Evolutionary conservation across 30 jellyfish, hydroid and myxozoan species (phyloP).

Genomic region (Cassiopea xamachana): DNA sequence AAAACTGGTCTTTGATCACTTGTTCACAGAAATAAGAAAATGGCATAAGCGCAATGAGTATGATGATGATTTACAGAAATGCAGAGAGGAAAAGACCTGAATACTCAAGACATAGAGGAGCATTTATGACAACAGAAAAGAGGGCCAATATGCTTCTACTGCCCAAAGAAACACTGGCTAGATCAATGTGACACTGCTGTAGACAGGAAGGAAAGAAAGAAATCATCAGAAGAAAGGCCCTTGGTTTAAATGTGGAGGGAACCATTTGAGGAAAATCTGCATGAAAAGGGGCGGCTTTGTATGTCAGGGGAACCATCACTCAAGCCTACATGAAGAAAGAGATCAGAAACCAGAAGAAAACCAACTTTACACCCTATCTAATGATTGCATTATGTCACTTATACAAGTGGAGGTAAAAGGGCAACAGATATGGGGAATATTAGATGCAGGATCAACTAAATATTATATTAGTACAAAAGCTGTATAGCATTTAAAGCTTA

Average conservation of each 20-base stretch:
- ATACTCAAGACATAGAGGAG: neutral
- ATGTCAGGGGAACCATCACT: conserved; percentile 65
- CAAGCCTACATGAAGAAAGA: conserved; percentile 62
- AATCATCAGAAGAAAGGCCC: conserved; percentile 44
- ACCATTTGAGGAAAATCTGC: conserved; percentile 47
- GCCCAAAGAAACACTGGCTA: conserved; percentile 72
- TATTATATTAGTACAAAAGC: conserved; percentile 35
- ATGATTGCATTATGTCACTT: conserved; percentile 54
- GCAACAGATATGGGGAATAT: conserved; percentile 28
- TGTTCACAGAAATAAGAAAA: conserved; percentile 37
- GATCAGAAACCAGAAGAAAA: conserved; percentile 19
- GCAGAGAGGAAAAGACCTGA: conserved; percentile 1
- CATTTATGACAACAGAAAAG: conserved; percentile 25
- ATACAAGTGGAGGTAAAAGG: conserved; percentile 41
- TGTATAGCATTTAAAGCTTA: conserved; percentile 17
- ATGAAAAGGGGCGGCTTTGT: conserved; percentile 49
- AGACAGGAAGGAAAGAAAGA: conserved; percentile 40
- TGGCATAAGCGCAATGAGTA: conserved; percentile 36
- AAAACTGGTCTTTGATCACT: conserved; percentile 27
- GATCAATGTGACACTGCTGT: conserved; percentile 37
- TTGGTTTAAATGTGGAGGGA: conserved; percentile 56
- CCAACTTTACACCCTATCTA: conserved; percentile 22
- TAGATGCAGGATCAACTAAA: conserved; percentile 37
- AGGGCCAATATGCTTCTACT: conserved; percentile 56
- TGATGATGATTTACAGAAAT: conserved; percentile 13